phyloP scores from a whole-genome alignment of 2,888 invertebrate genomes.

The Ochlodes sylvanus region DNA sequence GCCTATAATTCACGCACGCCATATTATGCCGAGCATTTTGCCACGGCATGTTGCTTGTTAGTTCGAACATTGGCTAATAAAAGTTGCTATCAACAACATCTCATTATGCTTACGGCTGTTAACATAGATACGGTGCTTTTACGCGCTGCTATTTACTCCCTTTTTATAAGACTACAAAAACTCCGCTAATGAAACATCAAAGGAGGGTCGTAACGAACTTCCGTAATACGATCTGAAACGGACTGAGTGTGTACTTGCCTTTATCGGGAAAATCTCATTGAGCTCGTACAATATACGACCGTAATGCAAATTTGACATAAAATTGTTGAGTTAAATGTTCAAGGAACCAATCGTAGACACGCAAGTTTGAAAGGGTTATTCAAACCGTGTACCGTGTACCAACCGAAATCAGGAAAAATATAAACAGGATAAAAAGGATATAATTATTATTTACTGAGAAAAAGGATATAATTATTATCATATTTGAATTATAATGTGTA shows the following conservation, averaged over 20 bases:
- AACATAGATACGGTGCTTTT: conserved; percentile 54
- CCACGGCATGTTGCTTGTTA: conserved; percentile 14
- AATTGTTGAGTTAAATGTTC: conserved; percentile 3
- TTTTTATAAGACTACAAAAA: conserved; percentile 50
- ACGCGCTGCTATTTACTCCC: conserved; percentile 53
- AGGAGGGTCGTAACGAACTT: conserved; percentile 38
- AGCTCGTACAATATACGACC: not conserved
- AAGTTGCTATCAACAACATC: conserved; percentile 49
- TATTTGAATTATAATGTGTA: no score
- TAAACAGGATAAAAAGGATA: no score
- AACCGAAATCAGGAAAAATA: no score
- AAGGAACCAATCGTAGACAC: conserved; percentile 4
- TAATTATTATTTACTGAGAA: no score
- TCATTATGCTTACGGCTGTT: conserved; percentile 58
- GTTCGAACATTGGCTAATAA: conserved; percentile 27
- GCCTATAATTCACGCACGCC: no score
- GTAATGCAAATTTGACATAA: conserved; percentile 8
- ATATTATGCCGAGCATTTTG: no score
- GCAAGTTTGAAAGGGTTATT: conserved; percentile 3
- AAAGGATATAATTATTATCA: no score
- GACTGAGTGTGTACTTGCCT: conserved; percentile 32
- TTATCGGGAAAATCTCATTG: conserved; percentile 33
- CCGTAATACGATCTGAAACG: conserved; percentile 41
- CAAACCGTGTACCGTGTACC: no score
- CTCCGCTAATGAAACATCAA: conserved; percentile 45